phyloP scores from a whole-genome alignment of 1,140 invertebrate genomes.

The Drosophila persimilis region DNA sequence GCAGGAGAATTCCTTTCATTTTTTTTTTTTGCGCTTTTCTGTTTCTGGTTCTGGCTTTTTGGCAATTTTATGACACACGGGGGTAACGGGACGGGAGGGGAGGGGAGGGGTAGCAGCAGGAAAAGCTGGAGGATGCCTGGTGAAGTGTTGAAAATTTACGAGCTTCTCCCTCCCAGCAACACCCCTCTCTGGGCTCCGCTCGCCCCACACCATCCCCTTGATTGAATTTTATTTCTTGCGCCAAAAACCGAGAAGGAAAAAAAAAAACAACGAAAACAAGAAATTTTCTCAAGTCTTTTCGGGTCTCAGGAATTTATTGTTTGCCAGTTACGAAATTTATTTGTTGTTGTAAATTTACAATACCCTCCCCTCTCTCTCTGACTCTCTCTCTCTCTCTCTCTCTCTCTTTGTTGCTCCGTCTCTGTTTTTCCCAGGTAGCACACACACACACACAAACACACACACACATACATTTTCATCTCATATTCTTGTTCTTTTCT shows the following conservation, averaged over 20 bases:
- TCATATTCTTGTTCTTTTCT: conserved; percentile 1
- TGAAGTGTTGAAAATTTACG: conserved; percentile 79
- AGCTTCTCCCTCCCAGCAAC: conserved; percentile 18
- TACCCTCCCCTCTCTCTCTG: too few relatives aligned
- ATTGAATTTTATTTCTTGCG: conserved; percentile 55
- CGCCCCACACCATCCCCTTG: conserved; percentile 20
- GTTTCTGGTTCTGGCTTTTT: conserved; percentile 40
- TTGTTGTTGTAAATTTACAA: conserved; percentile 79
- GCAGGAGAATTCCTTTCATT: conserved; percentile 38
- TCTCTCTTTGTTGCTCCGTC: conserved; percentile 34
- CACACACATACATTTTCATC: conserved; percentile 1
- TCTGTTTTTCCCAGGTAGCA: conserved; percentile 47
- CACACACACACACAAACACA: neutral
- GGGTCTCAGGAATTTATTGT: conserved; percentile 77
- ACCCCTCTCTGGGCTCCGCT: neutral
- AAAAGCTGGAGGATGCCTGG: conserved; percentile 50
- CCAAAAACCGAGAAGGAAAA: conserved; percentile 33
- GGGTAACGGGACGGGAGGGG: neutral
- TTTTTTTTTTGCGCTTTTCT: conserved; percentile 33
- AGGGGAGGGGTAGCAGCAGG: neutral
- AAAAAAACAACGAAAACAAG: neutral
- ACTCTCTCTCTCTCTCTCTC: conserved; percentile 22
- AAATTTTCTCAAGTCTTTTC: conserved; percentile 60
- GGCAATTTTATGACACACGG: conserved; percentile 67
- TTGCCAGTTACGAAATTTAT: conserved; percentile 79